Conservation (phyloP, 1,140 invertebrate genomes). For the Drosophila biarmipes region DNA sequence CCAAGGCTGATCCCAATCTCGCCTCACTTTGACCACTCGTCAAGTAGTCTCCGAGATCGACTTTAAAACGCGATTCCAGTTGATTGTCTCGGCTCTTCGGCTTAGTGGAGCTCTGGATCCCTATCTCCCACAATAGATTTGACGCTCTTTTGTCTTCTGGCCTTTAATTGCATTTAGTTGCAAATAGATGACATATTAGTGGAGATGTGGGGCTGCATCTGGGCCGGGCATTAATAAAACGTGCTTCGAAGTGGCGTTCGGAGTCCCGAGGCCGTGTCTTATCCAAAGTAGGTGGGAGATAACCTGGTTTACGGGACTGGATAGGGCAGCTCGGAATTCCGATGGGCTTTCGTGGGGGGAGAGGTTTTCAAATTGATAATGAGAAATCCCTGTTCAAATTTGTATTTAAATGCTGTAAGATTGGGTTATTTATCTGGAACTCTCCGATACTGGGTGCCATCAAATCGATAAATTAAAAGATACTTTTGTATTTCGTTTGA, state of each 20-base stretch:
- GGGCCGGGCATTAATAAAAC: slow-evolving; percentile 22
- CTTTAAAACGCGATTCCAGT: slow-evolving; percentile 70
- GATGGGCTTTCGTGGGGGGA: background rate
- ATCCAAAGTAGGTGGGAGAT: slow-evolving; percentile 30
- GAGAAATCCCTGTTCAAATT: slow-evolving; percentile 46
- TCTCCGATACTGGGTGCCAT: slow-evolving; percentile 10
- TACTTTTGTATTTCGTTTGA: slow-evolving; percentile 1
- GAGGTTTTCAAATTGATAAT: slow-evolving; percentile 29
- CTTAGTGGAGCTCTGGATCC: background rate
- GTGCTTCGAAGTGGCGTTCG: background rate
- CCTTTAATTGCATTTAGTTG: slow-evolving; percentile 70
- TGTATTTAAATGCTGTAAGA: slow-evolving; percentile 34
- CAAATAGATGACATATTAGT: slow-evolving; percentile 79
- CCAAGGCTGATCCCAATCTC: slow-evolving; percentile 64
- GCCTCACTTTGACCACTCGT: slow-evolving; percentile 79
- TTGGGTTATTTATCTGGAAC: slow-evolving; percentile 23
- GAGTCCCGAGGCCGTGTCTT: slow-evolving; percentile 8
- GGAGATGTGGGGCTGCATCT: slow-evolving; percentile 33
- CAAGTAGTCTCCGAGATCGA: slow-evolving; percentile 66
- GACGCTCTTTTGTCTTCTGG: slow-evolving; percentile 66
- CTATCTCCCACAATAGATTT: slow-evolving; percentile 58
- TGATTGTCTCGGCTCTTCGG: slow-evolving; percentile 48
- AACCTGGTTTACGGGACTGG: slow-evolving; percentile 33
- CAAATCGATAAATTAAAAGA: slow-evolving; percentile 27
- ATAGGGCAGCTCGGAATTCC: slow-evolving; percentile 8